A percentile compares a stretch with the other conserved stretches of the same genome.
Conservation (phyloP, 2,888 invertebrate species). For the Callyntrura sp. region DNA sequence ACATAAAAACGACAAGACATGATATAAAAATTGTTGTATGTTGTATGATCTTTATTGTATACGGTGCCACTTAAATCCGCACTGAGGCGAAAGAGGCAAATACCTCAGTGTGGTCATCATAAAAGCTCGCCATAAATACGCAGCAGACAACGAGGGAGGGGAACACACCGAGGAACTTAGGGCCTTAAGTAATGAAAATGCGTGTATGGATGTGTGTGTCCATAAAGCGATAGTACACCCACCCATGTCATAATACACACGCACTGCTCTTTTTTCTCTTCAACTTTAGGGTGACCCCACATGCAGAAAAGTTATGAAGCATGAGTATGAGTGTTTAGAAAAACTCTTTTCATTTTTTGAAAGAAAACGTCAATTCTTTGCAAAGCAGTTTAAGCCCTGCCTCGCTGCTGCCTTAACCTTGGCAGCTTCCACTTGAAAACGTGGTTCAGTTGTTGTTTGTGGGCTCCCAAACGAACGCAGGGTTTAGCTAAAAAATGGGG, state of each 20-base stretch:
- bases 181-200: constrained; percentile 14
- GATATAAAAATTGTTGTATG: constrained; percentile 39
- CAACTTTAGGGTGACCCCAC: constrained; percentile 62
- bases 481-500: not conserved
- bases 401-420: constrained; percentile 38
- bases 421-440: not conserved
- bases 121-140: constrained; percentile 39
- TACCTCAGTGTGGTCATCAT: constrained; percentile 64
- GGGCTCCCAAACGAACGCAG: not conserved
- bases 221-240: not conserved
- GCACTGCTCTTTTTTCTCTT: constrained; percentile 60
- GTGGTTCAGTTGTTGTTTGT: constrained; percentile 26
- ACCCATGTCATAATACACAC: no score
- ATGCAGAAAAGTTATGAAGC: constrained; percentile 60
- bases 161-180: not conserved
- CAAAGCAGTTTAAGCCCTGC: constrained; percentile 32
- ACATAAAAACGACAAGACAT: constrained; percentile 36
- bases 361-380: constrained; percentile 47
- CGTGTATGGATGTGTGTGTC: not conserved
- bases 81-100: not conserved
- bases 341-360: constrained; percentile 61
- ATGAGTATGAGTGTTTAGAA: constrained; percentile 47
- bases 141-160: not conserved
- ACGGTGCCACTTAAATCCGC: constrained; percentile 6
- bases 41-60: constrained; percentile 44